Evolutionary conservation across 2,888 invertebrate genomes (phyloP), one percentile per base, ranked within the genome.

Genomic region (Palloptera scutellata): DNA sequence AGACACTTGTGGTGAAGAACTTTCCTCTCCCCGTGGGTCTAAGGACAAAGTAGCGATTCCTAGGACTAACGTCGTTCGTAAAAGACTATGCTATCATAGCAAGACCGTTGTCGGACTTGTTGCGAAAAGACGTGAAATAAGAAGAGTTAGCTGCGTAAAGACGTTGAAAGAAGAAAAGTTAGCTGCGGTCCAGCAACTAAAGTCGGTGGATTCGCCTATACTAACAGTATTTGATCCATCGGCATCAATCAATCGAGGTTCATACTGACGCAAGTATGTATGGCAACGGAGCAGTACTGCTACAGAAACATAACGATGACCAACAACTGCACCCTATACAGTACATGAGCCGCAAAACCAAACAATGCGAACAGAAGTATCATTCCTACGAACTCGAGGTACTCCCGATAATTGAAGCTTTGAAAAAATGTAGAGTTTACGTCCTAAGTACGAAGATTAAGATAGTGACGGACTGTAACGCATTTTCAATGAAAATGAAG

Each of bases 261-360:
- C 70, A 70, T 40, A 64, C 69, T 1, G 64, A 72, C 20, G 66
- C 67, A 17, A 64, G 68, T n/a, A 68, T 58, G 57, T 63, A 54
- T 10, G 71, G 69, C 0, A 68, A 70, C 40, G 72, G 69, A 11
- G 70, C 66, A 19, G 67, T 70, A 1, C 11, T 73, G 5, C 10
- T 73, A 51, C 71, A 72, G 40, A 61, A 64, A 13, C 17, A 51
- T 15, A 10, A 13, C 4, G 61, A 66, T 1, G 70, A 72, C 48
- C 42, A 30, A 8, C 57, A 69, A 41, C 45, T 67, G 8, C 72
- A 73, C 53, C 73, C 72, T 0, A 67, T 71, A 3, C 60, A 66
- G n/a, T 73, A 72, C 53, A 63, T 68, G 64, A 71, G 55, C 17
- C 53, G 57, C 1, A 61, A 57, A 17, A 64, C 60, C 6, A 66